Base-by-base conservation (phyloP, 2,888 invertebrate species). In the Rhamnusium bicolor region DNA sequence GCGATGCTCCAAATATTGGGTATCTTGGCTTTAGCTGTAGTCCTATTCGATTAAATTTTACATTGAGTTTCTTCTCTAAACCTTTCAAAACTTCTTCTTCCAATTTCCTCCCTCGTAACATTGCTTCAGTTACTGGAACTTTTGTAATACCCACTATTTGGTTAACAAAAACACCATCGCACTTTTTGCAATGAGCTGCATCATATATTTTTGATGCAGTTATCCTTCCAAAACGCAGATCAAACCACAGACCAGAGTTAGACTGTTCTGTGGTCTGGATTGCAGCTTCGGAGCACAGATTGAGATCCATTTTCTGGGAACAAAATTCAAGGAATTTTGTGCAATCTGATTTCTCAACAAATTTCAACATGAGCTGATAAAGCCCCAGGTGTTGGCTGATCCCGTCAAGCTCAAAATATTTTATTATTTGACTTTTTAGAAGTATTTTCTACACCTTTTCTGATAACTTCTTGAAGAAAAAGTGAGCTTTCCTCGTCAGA, bases 1-100 rank as follows among this genome's bases (percentile, higher is more conserved):
- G 77, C 18, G 73, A 71, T 18, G 77, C 78, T 16, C 76, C 74
- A 70, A 78, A 68, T 16, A 74, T 70, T 10, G 76, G 74, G 51
- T 72, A 32, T 21, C 60, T 61, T 19, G 66, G 60, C 21, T 24
- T 66, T 47, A 74, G 56, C 6, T 18, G 21, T 58, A 76, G 19
- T 8, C 78, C 76, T 32, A 18, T 18, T 27, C 51, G 32, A 19
- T 46, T 14, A 54, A 78, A 24, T n/a, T 74, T 74, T 61, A 63
- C 24, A 12, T 67, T 65, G 18, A 61, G 18, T 27, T 54, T 29
- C 69, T 54, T 65, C 60, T 73, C 66, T 2, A 71, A 1, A 1
- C 32, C 3, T 62, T 66, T 65, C 5, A 74, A 7, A 14, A 76
- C 71, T 18, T 58, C 24, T 72, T 77, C n/a, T n/a, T n/a, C 75